Evolutionary conservation across 2,888 invertebrate genomes (phyloP), one percentile per base, ranked within the genome.

Genomic region (Cataglyphis rosenhaueri): DNA sequence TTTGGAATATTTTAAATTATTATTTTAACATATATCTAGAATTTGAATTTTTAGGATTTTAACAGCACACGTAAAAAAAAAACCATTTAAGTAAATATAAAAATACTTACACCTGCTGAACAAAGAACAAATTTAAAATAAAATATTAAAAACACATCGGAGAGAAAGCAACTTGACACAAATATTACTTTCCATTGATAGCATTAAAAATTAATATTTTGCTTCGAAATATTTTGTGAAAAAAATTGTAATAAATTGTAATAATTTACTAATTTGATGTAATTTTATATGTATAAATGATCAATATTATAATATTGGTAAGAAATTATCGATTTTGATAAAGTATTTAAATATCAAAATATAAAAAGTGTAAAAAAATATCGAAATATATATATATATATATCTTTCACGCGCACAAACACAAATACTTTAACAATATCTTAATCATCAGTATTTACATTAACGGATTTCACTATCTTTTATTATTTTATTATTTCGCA

Each of bases 31-130:
- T 25, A 71, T 55, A 55, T 12, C 18, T 57, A n/a, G 10, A 38
- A 41, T 10, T 18, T 1, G 18, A 57, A 38, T 25, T 18, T 57
- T 57, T 38, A 25, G 55, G 18, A 70, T 52, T 55, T 38, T 18
- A 38, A 71, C 12, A 55, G 29, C 9, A 18, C 15, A 15, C 5
- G 21, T 35, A 38, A 21, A 65, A 65, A 55, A 38, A 38, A n/a
- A 52, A n/a, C 29, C 29, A 29, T n/a, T 18, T n/a, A n/a, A 52
- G 18, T 6, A 52, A 52, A n/a, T 52, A 52, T 8, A n/a, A 8
- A 52, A 52, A n/a, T 52, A 52, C n/a, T 70, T 35, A 21, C 55
- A 57, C 18, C 25, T 18, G 70, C 15, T 70, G 52, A 71, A 57
- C 25, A 38, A 57, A 25, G 18, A 38, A 3, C 21, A 15, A 5